phyloP scores from a whole-genome alignment of 2,797 vertebrate species.

The Urocyon cinereoargenteus region DNA sequence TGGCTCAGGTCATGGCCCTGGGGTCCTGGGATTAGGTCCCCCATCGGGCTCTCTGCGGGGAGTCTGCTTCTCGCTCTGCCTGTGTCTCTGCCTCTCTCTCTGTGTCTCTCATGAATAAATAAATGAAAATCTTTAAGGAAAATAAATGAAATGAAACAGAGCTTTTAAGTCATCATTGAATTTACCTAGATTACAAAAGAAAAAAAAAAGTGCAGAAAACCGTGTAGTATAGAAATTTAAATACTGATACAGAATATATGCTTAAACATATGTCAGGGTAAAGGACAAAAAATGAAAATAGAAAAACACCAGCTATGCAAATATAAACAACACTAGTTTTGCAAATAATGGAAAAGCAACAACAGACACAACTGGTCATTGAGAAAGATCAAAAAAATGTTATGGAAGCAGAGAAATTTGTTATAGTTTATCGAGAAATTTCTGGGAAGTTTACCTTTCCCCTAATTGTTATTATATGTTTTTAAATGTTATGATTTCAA shows the following conservation, averaged over 20 bases:
- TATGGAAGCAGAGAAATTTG: background rate
- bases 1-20: no score
- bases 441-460: background rate
- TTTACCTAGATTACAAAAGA: background rate
- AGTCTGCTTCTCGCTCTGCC: no score
- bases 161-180: background rate
- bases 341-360: background rate
- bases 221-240: background rate
- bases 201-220: background rate
- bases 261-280: background rate
- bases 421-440: background rate
- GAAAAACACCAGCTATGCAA: background rate
- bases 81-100: no score
- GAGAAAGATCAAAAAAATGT: background rate
- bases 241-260: background rate
- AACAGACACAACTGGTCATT: background rate
- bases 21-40: no score
- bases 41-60: no score
- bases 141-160: background rate
- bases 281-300: background rate
- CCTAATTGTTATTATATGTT: background rate
- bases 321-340: no score
- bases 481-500: background rate
- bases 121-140: no score
- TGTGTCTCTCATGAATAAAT: no score